These are phyloP conservation scores for Gastracanthus pulcherrimus DNA, from an alignment of 2,888 invertebrate species.

Conservation along the genomic window DNA sequence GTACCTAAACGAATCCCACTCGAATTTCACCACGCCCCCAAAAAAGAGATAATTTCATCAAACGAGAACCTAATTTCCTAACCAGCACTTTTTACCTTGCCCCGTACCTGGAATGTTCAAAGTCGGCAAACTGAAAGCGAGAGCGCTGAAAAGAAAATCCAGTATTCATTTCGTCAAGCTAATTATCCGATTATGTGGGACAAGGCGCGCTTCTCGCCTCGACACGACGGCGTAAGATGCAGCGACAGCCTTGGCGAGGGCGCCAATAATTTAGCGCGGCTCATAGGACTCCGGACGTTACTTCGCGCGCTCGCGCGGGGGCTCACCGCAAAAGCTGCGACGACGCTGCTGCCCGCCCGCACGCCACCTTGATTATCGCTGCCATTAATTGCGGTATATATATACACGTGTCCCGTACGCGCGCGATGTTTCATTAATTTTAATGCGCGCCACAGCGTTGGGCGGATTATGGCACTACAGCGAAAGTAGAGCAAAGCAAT, in stretches of 20 bases:
- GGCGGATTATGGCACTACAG: neutral
- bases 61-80: no score
- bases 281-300: neutral
- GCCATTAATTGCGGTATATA: conserved; percentile 16
- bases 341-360: no score
- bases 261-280: conserved; percentile 11
- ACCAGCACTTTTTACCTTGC: no score
- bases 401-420: neutral
- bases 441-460: conserved; percentile 8
- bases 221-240: no score
- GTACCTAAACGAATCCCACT: no score
- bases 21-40: no score
- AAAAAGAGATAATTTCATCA: no score
- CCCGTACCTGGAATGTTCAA: no score
- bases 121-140: no score
- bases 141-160: neutral
- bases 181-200: conserved; percentile 12
- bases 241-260: neutral
- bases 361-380: conserved; percentile 7
- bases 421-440: conserved; percentile 56
- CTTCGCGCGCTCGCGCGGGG: neutral
- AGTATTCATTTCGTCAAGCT: conserved; percentile 22
- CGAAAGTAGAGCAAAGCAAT: conserved; percentile 43
- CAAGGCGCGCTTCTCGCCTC: neutral
- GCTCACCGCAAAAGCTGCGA: no score